These are phyloP conservation scores for Picus viridis DNA, from an alignment of 2,797 vertebrate species.

Conservation along the genomic window DNA sequence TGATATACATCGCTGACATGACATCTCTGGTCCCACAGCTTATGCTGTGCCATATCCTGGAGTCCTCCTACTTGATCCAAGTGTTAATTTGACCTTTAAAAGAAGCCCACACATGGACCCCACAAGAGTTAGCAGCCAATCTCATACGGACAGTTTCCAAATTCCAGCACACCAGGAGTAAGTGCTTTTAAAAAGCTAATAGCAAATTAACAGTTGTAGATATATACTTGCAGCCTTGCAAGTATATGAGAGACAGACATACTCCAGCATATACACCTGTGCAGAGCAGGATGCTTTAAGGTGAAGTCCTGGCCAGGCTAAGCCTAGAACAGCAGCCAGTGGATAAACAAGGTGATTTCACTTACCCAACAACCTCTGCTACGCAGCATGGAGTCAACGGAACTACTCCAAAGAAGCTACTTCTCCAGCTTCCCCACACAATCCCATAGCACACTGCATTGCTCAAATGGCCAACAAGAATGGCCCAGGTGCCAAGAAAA, in stretches of 20 bases:
- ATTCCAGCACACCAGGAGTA: neutral
- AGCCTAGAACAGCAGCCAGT: neutral
- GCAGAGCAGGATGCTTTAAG: neutral
- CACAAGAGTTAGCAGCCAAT: neutral
- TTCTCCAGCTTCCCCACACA: neutral
- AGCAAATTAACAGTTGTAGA: neutral
- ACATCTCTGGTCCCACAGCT: neutral
- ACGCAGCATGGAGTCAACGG: neutral
- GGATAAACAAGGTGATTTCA: neutral
- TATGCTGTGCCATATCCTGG: neutral
- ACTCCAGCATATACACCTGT: neutral
- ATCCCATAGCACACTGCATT: neutral
- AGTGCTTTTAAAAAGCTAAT: neutral
- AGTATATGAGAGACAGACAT: neutral
- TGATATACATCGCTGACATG: neutral
- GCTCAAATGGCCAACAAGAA: neutral
- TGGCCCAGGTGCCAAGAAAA: neutral
- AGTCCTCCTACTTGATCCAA: neutral
- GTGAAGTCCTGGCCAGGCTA: neutral
- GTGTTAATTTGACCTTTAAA: conserved; percentile 7
- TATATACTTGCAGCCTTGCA: neutral
- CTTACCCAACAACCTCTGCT: neutral
- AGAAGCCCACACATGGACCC: neutral
- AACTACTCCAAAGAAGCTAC: neutral
- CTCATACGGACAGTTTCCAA: neutral